A percentile compares a stretch with the other conserved stretches of the same genome.
These are phyloP conservation scores for Ophion slaviceki DNA, from an alignment of 2,888 invertebrate species.

Conservation along the genomic window DNA sequence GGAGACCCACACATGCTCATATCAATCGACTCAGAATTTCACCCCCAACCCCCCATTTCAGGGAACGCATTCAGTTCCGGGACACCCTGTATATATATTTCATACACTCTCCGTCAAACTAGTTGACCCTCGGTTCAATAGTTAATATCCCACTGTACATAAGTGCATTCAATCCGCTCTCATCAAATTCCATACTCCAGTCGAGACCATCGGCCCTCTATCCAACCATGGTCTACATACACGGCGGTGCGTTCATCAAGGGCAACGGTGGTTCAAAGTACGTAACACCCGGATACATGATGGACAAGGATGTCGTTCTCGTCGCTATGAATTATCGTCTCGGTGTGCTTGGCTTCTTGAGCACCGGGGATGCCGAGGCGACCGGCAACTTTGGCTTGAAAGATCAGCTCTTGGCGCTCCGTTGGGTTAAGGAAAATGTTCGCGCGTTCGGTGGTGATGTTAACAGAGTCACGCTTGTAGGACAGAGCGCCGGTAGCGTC, in stretches of 20 bases:
- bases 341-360: constrained; percentile 71
- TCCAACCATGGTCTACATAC: constrained; percentile 72
- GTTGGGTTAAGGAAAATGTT: constrained; percentile 70
- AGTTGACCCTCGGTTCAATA: not conserved
- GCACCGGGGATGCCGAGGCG: constrained; percentile 69
- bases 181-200: constrained; percentile 32
- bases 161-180: not conserved
- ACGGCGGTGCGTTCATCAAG: constrained; percentile 66
- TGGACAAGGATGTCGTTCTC: constrained; percentile 71
- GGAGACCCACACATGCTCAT: too few species aligned
- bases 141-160: not conserved
- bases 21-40: too few species aligned
- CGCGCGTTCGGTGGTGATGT: constrained; percentile 69
- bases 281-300: constrained; percentile 68
- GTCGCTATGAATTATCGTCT: constrained; percentile 74
- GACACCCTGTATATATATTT: too few species aligned
- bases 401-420: constrained; percentile 69
- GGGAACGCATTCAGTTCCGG: too few species aligned
- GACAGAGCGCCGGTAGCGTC: constrained; percentile 68
- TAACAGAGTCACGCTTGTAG: constrained; percentile 67
- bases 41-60: too few species aligned
- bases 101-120: not conserved
- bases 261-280: constrained; percentile 56
- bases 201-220: constrained; percentile 51
- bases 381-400: constrained; percentile 73